Evolutionary conservation across 1,140 invertebrate genomes (phyloP).

Genomic region (Mercenaria mercenaria): DNA sequence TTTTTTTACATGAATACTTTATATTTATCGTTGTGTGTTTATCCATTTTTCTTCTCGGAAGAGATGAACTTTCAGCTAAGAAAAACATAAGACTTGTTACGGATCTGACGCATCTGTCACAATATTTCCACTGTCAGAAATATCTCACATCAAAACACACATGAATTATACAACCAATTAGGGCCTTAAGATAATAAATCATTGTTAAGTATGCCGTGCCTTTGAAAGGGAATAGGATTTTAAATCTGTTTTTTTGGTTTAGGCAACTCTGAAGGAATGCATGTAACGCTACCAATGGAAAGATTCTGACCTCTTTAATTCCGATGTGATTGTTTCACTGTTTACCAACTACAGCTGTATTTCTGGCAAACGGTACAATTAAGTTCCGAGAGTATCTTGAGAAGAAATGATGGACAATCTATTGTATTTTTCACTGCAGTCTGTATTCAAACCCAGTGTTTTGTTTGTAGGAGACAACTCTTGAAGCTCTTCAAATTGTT

Average conservation of each 20-base stretch:
- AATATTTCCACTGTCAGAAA: background rate
- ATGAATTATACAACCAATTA: conserved; percentile 3
- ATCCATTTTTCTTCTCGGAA: background rate
- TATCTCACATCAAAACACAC: background rate
- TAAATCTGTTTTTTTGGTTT: background rate
- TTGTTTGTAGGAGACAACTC: too few relatives aligned
- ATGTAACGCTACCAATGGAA: background rate
- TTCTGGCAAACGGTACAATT: too few relatives aligned
- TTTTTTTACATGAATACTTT: too few relatives aligned
- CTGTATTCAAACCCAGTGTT: too few relatives aligned
- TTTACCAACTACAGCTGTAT: too few relatives aligned
- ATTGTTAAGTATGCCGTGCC: background rate
- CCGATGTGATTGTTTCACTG: too few relatives aligned
- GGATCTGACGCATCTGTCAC: background rate
- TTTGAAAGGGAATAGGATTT: background rate
- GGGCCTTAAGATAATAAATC: background rate
- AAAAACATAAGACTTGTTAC: background rate
- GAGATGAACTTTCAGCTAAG: background rate
- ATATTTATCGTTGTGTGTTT: too few relatives aligned
- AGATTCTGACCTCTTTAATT: background rate
- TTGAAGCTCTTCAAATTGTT: too few relatives aligned
- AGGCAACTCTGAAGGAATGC: background rate
- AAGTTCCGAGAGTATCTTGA: too few relatives aligned
- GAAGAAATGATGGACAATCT: too few relatives aligned
- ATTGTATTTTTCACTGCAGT: too few relatives aligned